These are phyloP conservation scores for Epizoanthus fatuus DNA, from an alignment of 92 coral and sea anemone genomes.

Conservation along the genomic window DNA sequence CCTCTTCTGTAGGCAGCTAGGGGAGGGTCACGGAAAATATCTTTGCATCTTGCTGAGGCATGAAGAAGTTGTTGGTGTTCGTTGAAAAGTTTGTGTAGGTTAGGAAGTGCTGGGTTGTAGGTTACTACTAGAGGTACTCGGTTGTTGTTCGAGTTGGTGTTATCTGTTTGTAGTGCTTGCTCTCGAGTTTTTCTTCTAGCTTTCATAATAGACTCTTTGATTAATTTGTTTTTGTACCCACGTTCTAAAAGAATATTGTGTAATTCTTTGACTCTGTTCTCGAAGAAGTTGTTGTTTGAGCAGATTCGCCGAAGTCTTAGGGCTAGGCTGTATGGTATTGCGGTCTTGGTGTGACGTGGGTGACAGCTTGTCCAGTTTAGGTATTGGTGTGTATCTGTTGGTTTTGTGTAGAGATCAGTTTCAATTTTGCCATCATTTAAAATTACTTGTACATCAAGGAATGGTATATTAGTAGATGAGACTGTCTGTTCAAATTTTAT, in stretches of 20 bases:
- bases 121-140: constrained; percentile 40
- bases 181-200: not conserved
- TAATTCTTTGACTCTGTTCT: not conserved
- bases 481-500: too few species aligned
- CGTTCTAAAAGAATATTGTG: not conserved
- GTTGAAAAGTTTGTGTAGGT: not conserved
- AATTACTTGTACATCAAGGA: too few species aligned
- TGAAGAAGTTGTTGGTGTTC: constrained; percentile 10
- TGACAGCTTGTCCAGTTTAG: too few species aligned
- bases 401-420: too few species aligned
- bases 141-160: not conserved
- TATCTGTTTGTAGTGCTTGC: not conserved
- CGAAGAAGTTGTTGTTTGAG: too few species aligned
- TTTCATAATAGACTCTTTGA: not conserved
- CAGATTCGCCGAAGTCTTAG: too few species aligned
- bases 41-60: constrained; percentile 20
- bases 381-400: too few species aligned
- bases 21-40: not conserved
- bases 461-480: too few species aligned
- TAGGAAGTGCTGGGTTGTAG: constrained; percentile 36
- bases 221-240: not conserved
- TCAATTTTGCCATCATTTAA: too few species aligned
- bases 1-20: constrained; percentile 19
- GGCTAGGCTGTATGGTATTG: too few species aligned
- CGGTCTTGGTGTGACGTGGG: too few species aligned